Base-by-base conservation (phyloP, 2,797 vertebrate species). In the Calcarius lapponicus region DNA sequence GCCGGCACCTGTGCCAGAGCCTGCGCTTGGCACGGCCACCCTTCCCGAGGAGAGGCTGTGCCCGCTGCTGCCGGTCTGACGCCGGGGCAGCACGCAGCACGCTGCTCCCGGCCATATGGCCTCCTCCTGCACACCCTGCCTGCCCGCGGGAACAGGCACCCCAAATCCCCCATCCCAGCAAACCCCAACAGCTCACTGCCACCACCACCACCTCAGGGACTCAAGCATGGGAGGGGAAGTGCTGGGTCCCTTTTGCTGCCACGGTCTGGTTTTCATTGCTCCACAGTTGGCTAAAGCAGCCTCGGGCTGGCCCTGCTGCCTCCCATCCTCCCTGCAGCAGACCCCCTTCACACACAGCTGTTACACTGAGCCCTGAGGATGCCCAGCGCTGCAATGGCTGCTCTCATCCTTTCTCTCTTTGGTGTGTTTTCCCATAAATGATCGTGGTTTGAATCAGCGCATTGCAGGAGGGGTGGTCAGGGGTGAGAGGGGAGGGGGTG, bases 61-160 rank as follows among this genome's bases (percentile, higher is more conserved):
- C 70, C 53, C 11, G 7, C 61, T 76, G 83, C 91, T 93, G 94
- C 95, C 61, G 17, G 88, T 83, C 94, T 93, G 82, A 85, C 18
- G 7, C 66, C 34, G 20, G 34, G 61, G 75, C 24, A 1, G 90
- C 70, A 65, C 1, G 2, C 87, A 17, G 12, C 95, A 89, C 13
- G 40, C 91, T 94, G 92, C 88, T 92, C 56, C 90, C 1, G 22
- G 86, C 94, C 96, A 97, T 97, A 96, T 97, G 95, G 95, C 79
- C 84, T 64, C 51, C 73, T 85, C 88, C 38, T 3, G 50, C 89
- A 26, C 5, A n/a, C 40, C 75, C 74, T 73, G 75, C 88, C 87
- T 53, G 2, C 58, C 58, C 3, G 1, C 26, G 5, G 0, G 61
- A 71, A 45, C 22, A 36, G 40, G 34, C 3, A 8, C 60, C 71